Conservation (phyloP, 2,888 invertebrate species). For the Cepaea hortensis region DNA sequence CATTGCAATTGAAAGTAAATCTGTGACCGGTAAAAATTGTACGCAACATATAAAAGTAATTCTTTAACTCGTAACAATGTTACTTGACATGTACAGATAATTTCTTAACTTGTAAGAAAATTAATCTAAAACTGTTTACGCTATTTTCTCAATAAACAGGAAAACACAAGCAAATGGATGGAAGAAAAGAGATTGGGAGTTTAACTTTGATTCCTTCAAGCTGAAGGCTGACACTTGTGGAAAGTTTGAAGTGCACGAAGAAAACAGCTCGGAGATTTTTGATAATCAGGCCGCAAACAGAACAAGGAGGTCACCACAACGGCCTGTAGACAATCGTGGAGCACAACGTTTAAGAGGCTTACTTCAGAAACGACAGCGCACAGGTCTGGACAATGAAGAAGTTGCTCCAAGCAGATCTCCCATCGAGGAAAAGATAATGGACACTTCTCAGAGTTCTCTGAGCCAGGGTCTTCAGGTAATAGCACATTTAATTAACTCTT, state of each 20-base stretch:
- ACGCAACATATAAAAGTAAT: no score
- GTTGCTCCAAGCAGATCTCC: background rate
- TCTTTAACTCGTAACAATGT: no score
- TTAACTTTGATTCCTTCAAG: constrained; percentile 12
- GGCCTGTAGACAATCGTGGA: background rate
- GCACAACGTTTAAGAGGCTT: no score
- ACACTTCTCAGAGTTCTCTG: constrained; percentile 1
- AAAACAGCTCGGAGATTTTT: background rate
- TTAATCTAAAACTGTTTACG: no score
- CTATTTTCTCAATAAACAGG: background rate
- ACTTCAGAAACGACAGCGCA: background rate
- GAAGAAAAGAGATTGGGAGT: constrained; percentile 27
- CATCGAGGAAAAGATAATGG: background rate
- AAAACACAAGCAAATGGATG: constrained; percentile 4
- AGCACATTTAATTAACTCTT: no score
- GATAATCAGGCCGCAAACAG: background rate
- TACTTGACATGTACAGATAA: no score
- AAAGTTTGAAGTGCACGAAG: background rate
- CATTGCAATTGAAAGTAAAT: no score
- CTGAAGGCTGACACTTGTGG: constrained; percentile 12
- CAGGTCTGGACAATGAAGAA: constrained; percentile 21
- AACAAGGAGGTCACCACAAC: background rate
- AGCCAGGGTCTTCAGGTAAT: constrained; percentile 19
- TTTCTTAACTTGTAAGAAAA: no score
- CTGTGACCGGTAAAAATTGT: no score